These are phyloP conservation scores for Polyommatus icarus DNA, from an alignment of 2,888 invertebrate genomes.

Conservation along the genomic window DNA sequence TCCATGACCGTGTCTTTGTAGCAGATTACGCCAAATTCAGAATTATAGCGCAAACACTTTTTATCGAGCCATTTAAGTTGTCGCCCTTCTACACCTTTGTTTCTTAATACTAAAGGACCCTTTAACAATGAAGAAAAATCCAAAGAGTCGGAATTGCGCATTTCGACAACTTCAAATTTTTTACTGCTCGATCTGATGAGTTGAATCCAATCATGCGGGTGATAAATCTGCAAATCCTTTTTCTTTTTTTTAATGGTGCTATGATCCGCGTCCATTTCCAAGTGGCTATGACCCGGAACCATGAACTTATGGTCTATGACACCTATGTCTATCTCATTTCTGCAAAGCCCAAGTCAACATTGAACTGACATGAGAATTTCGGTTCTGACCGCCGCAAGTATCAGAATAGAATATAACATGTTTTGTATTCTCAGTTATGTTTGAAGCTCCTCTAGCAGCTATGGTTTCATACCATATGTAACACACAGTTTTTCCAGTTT, in stretches of 20 bases:
- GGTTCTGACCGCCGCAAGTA: too few species aligned
- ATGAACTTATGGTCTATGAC: constrained; percentile 23
- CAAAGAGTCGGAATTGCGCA: neutral
- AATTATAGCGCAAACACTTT: constrained; percentile 42
- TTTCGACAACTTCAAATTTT: constrained; percentile 19
- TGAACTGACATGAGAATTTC: too few species aligned
- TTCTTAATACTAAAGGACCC: too few species aligned
- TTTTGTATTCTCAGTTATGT: too few species aligned
- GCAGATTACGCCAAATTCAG: too few species aligned
- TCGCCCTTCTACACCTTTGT: constrained; percentile 20
- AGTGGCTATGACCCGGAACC: constrained; percentile 21
- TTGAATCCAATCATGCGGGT: neutral
- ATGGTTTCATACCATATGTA: too few species aligned
- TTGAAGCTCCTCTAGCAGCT: neutral
- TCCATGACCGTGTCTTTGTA: too few species aligned
- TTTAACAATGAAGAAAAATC: too few species aligned
- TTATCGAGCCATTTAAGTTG: constrained; percentile 19
- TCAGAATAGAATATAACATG: too few species aligned
- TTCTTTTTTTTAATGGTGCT: constrained; percentile 6
- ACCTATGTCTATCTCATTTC: neutral
- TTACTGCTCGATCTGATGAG: constrained; percentile 18
- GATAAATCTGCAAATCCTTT: constrained; percentile 5
- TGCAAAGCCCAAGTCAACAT: constrained; percentile 1
- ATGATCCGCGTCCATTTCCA: constrained; percentile 23
- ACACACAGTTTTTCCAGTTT: too few species aligned